Evolutionary conservation across 2,113 vertebrate genomes (phyloP).

Genomic region (Salminus brasiliensis): DNA sequence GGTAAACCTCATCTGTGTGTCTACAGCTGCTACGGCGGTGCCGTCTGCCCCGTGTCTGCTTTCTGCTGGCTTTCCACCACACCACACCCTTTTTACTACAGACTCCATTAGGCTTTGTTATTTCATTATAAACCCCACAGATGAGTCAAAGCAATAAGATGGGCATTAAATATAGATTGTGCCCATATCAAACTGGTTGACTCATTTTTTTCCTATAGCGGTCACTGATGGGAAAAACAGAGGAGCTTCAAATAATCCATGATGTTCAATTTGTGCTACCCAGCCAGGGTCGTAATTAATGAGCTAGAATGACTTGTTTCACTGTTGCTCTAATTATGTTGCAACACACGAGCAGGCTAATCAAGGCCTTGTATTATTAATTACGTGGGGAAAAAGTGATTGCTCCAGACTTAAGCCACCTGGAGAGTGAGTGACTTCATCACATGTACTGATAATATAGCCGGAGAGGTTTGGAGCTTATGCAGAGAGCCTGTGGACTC

Average conservation of each 20-base stretch:
- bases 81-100: conserved; percentile 53
- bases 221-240: background rate
- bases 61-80: conserved; percentile 16
- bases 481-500: background rate
- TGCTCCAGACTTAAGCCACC: background rate
- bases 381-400: conserved; percentile 16
- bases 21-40: background rate
- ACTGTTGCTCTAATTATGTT: conserved; percentile 33
- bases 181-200: conserved; percentile 24
- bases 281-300: conserved; percentile 14
- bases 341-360: background rate
- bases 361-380: conserved; percentile 22
- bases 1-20: background rate
- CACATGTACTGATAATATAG: background rate
- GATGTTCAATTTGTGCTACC: background rate
- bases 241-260: background rate
- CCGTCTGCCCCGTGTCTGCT: background rate
- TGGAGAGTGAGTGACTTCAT: conserved; percentile 8
- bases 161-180: conserved; percentile 47
- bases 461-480: background rate
- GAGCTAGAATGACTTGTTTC: conserved; percentile 25
- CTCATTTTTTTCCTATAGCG: conserved; percentile 25
- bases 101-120: conserved; percentile 62
- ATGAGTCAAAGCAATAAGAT: conserved; percentile 51
- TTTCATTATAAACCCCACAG: conserved; percentile 54